Base-by-base conservation (phyloP, 2,888 invertebrate genomes). In the Lepidonotus clava region DNA sequence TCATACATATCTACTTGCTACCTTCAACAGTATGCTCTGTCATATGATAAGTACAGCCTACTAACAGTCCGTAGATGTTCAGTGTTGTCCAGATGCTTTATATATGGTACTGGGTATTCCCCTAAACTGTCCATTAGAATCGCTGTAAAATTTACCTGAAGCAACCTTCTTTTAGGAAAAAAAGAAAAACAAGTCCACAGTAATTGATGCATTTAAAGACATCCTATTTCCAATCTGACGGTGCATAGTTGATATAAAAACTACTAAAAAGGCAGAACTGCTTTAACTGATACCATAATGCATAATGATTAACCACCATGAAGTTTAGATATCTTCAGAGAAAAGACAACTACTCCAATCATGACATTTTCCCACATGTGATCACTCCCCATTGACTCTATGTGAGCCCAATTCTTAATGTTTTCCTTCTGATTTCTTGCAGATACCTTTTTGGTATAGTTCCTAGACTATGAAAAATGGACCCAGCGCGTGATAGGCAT, bases 381-480 rank as follows among this genome's bases (percentile, higher is more conserved):
- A n/a, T n/a, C n/a, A n/a, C n/a, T n/a, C n/a, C n/a, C n/a, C n/a
- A n/a, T n/a, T n/a, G n/a, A n/a, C n/a, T n/a, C n/a, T n/a, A n/a
- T n/a, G n/a, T 71, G n/a, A 71, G 11, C 36, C 71, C 14, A 71
- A 11, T 71, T 14, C 34, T 34, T 71, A 71, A 71, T 34, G 0
- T 4, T 71, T 11, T 38, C n/a, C 38, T 11, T 71, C 71, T 80
- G 41, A 21, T 80, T 46, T 46, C 46, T 80, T 80, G 5, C 80
- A 80, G 80, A 51, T 80, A 80, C 80, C 80, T 80, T 80, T 71
- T 80, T 80, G 80, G 80, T 80, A 46, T 80, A 80, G 80, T 46
- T 80, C 46, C 80, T 80, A 80, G 41, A 41, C 51, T 80, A 51
- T 80, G 80, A 51, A 40, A n/a, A 71, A 71, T 38, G 71, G 71